These are phyloP conservation scores for Lymantria monacha DNA, from an alignment of 2,888 invertebrate genomes.

Conservation along the genomic window DNA sequence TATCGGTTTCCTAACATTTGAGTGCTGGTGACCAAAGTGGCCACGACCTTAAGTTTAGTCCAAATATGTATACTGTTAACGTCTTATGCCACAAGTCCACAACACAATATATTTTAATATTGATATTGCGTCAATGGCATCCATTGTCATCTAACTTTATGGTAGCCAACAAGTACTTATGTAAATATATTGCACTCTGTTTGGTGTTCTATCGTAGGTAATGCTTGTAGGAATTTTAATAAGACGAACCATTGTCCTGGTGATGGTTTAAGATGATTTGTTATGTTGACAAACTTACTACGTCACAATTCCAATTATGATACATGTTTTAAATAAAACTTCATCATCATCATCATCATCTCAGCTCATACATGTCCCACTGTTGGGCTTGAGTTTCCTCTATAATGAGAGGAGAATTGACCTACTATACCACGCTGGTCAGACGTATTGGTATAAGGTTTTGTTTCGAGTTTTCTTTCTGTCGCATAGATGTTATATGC, in stretches of 20 bases:
- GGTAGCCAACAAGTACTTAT: constrained; percentile 19
- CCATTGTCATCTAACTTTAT: constrained; percentile 20
- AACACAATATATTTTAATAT: constrained; percentile 9
- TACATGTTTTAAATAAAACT: too few relatives aligned
- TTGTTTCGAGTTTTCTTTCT: too few relatives aligned
- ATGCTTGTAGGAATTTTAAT: constrained; percentile 21
- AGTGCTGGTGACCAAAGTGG: neutral
- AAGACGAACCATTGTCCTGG: constrained; percentile 15
- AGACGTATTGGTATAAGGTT: too few relatives aligned
- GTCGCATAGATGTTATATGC: too few relatives aligned
- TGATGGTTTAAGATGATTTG: neutral
- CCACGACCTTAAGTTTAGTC: neutral
- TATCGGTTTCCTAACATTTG: too few relatives aligned
- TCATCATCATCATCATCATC: too few relatives aligned
- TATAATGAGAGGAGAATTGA: too few relatives aligned
- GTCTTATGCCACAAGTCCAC: neutral
- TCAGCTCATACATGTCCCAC: too few relatives aligned
- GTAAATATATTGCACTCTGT: constrained; percentile 33
- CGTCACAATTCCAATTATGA: too few relatives aligned
- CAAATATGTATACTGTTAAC: neutral
- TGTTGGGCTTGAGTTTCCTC: too few relatives aligned
- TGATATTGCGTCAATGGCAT: constrained; percentile 17
- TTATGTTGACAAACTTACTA: too few relatives aligned
- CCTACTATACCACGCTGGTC: too few relatives aligned
- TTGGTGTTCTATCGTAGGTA: constrained; percentile 13